phyloP scores from a whole-genome alignment of 2,113 vertebrate genomes.

The Otolemur garnettii region DNA sequence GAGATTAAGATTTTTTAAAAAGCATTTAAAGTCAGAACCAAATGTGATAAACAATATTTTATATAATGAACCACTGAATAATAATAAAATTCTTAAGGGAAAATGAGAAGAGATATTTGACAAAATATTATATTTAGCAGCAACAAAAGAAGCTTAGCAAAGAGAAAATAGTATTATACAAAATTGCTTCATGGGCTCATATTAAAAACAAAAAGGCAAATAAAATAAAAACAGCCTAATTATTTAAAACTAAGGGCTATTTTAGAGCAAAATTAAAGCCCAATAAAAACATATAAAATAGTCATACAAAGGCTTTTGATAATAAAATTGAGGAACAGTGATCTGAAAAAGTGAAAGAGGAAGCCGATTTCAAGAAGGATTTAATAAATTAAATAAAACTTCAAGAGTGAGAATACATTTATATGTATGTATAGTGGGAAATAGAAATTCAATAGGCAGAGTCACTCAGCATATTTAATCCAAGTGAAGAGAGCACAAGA shows the following conservation, averaged over 20 bases:
- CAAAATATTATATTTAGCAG: conserved; percentile 11
- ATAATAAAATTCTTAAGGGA: not conserved
- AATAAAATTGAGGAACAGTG: not conserved
- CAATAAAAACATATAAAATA: not conserved
- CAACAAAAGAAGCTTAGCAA: not conserved
- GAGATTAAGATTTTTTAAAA: not conserved
- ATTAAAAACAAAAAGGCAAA: not conserved
- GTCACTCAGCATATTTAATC: not conserved
- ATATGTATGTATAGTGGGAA: not conserved
- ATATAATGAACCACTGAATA: not conserved
- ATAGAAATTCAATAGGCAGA: not conserved
- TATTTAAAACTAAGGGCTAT: not conserved
- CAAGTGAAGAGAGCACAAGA: not conserved
- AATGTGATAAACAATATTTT: not conserved
- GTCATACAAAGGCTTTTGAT: not conserved
- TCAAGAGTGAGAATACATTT: not conserved
- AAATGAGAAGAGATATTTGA: not conserved
- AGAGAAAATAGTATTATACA: not conserved
- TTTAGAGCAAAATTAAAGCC: not conserved
- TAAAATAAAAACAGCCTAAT: not conserved
- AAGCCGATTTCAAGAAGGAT: not conserved
- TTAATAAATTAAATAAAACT: not conserved
- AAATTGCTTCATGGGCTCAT: not conserved
- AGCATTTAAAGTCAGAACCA: not conserved
- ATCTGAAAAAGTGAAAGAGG: not conserved